Evolutionary conservation across 2,797 vertebrate species (phyloP).

Genomic region (Karalla daura): DNA sequence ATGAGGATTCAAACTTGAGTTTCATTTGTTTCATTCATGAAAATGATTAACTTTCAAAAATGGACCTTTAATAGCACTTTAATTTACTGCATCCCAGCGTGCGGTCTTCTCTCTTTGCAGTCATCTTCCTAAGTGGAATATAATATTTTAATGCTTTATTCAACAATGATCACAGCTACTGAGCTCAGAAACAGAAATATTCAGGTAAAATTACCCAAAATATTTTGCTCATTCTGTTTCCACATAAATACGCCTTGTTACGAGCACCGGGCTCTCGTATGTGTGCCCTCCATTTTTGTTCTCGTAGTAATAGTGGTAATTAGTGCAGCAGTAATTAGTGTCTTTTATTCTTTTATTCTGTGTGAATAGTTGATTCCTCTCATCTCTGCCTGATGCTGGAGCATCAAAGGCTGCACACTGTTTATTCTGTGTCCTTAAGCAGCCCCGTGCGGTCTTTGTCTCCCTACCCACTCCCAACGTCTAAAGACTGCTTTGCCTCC

Average conservation of each 20-base stretch:
- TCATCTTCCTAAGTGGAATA: neutral
- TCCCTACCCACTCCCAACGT: neutral
- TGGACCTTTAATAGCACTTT: too few species aligned
- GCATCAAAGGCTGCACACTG: conserved; percentile 6
- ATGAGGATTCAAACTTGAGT: too few species aligned
- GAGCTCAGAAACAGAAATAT: neutral
- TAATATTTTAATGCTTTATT: neutral
- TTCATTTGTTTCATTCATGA: too few species aligned
- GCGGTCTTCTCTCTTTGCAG: too few species aligned
- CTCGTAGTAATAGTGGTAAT: conserved; percentile 22
- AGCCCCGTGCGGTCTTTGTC: neutral
- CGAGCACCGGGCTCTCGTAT: neutral
- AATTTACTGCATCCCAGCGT: too few species aligned
- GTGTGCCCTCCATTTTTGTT: neutral
- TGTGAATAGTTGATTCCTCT: conserved; percentile 10
- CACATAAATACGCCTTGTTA: neutral
- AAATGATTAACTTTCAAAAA: too few species aligned
- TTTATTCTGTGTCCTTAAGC: neutral
- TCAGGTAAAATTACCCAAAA: neutral
- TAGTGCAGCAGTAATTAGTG: conserved; percentile 27
- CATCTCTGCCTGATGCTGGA: conserved; percentile 1
- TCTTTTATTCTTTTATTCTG: conserved; percentile 4
- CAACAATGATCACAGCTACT: neutral
- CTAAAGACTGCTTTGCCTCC: neutral
- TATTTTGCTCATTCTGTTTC: neutral